Base-by-base conservation (phyloP, 2,797 vertebrate species). In the Falco concolor region DNA sequence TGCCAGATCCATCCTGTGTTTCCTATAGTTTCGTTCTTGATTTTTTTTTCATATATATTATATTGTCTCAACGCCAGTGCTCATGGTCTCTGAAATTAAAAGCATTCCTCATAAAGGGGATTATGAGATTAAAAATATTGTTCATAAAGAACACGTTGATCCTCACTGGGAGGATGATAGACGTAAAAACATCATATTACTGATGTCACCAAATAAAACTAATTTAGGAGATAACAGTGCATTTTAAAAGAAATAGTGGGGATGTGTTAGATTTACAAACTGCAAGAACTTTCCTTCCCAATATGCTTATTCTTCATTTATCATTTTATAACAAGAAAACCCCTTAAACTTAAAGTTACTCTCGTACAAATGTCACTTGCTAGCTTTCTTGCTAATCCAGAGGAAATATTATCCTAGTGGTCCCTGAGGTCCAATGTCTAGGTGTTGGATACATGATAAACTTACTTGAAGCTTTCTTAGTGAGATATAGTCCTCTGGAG, bases 361-460 rank as follows among this genome's bases (percentile, higher is more conserved):
- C 92, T 96, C 75, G 19, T 96, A 96, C 97, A 97, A 97, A 98
- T 97, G 97, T 97, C 97, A 97, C 97, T 97, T 94, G 73, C 97
- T 97, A 97, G 90, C 93, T 97, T 94, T 97, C 96, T 96, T 96
- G 97, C 96, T 98, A 98, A 98, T 98, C 97, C 98, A 97, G 96
- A 97, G 97, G 98, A 98, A 98, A 98, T 98, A 97, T 97, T 98
- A 97, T 97, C 96, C 93, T 95, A 97, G 91, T 95, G 96, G 96
- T 98, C 98, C 97, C 98, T 45, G 89, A 96, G 97, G 98, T 88
- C 98, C 97, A 97, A 98, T 98, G 98, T 97, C 94, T 96, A 98
- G 97, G 97, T 98, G 98, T 98, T 97, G 97, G 97, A 97, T 98
- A 98, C 97, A 98, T 97, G 98, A 98, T 98, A 98, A 98, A 98